Evolutionary conservation across 2,888 invertebrate species (phyloP).

Genomic region (Amphiduros pacificus): DNA sequence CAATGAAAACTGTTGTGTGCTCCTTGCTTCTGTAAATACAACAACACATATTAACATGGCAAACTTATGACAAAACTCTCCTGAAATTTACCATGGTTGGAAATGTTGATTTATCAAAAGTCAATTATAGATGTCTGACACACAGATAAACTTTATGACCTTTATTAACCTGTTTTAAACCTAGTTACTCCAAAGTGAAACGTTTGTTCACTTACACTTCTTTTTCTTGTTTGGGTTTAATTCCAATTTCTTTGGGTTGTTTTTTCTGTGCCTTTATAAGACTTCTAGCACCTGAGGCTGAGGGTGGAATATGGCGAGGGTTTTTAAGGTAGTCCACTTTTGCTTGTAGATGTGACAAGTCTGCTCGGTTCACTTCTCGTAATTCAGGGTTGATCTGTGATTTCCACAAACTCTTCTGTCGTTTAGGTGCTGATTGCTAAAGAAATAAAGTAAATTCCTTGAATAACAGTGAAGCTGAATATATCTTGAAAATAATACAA

Average conservation of each 20-base stretch:
- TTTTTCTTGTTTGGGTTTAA: constrained; percentile 36
- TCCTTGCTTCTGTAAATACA: constrained; percentile 28
- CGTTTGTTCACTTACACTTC: background rate
- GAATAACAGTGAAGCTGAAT: too few relatives aligned
- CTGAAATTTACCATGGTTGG: too few relatives aligned
- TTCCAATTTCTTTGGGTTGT: constrained; percentile 44
- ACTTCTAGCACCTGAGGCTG: constrained; percentile 36
- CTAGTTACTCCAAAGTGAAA: too few relatives aligned
- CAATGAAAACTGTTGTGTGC: constrained; percentile 46
- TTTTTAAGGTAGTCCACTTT: constrained; percentile 50
- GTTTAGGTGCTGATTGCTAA: too few relatives aligned
- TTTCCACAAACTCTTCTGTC: constrained; percentile 46
- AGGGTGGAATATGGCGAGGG: constrained; percentile 47
- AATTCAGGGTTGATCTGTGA: constrained; percentile 46
- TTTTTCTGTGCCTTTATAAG: constrained; percentile 41
- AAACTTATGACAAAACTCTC: too few relatives aligned
- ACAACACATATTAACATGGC: too few relatives aligned
- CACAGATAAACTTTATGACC: too few relatives aligned
- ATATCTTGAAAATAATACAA: too few relatives aligned
- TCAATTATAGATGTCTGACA: too few relatives aligned
- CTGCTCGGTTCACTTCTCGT: constrained; percentile 41
- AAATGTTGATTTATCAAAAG: too few relatives aligned
- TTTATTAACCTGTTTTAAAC: too few relatives aligned
- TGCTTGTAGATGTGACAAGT: constrained; percentile 48
- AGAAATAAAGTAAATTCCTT: too few relatives aligned